These are phyloP conservation scores for Rotaria socialis DNA, from an alignment of 2,888 invertebrate genomes.

Conservation along the genomic window DNA sequence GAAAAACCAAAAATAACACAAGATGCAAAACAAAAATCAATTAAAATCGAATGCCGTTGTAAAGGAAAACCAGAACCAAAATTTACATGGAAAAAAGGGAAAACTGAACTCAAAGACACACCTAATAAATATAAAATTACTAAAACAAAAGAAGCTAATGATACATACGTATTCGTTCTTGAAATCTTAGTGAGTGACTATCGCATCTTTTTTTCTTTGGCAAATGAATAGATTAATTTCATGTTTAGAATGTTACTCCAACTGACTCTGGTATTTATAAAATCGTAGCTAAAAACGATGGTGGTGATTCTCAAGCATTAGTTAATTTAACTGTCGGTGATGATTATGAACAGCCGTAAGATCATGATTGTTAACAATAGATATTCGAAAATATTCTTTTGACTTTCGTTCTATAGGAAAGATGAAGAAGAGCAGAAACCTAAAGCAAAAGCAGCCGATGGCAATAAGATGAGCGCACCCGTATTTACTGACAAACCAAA, in stretches of 20 bases:
- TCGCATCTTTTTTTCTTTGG: background rate
- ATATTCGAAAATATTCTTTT: background rate
- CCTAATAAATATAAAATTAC: conserved; percentile 43
- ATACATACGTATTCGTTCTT: conserved; percentile 37
- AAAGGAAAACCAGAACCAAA: conserved; percentile 44
- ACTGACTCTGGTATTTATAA: conserved; percentile 82
- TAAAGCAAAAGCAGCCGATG: background rate
- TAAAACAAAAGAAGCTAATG: conserved; percentile 40
- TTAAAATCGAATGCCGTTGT: conserved; percentile 38
- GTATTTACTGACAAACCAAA: conserved; percentile 13
- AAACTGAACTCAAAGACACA: conserved; percentile 39
- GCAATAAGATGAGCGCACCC: conserved; percentile 8
- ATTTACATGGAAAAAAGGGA: conserved; percentile 45
- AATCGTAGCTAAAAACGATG: conserved; percentile 83
- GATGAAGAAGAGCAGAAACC: background rate
- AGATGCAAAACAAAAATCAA: conserved; percentile 35
- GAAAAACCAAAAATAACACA: conserved; percentile 43
- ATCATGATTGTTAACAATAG: background rate
- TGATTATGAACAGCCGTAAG: background rate
- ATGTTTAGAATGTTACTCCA: conserved; percentile 66
- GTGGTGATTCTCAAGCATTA: conserved; percentile 74
- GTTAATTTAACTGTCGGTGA: conserved; percentile 38
- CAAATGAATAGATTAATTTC: too few relatives aligned
- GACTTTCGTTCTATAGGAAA: background rate
- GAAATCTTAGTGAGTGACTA: conserved; percentile 35